Conservation (phyloP, 2,888 invertebrate genomes). For the Callosobruchus maculatus region DNA sequence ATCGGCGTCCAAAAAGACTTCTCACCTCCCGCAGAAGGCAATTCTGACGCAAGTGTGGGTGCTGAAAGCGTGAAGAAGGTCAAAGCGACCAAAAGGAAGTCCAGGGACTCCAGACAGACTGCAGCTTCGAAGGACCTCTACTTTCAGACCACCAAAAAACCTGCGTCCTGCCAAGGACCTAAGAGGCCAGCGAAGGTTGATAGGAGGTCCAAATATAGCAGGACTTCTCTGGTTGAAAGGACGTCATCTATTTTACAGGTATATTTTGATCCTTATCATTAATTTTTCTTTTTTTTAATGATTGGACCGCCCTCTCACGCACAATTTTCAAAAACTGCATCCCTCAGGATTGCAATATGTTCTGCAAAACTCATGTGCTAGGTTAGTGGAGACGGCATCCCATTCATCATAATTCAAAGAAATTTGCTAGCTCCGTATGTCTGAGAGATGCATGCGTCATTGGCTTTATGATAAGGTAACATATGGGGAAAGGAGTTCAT, state of each 20-base stretch:
- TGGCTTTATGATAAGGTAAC: too few species aligned
- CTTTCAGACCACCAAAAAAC: background rate
- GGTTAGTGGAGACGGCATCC: too few species aligned
- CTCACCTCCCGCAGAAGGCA: background rate
- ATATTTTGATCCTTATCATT: background rate
- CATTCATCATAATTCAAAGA: too few species aligned
- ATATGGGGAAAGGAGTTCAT: too few species aligned
- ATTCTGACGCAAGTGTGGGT: background rate
- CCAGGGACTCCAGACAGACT: background rate
- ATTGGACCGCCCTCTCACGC: too few species aligned
- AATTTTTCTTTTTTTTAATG: background rate
- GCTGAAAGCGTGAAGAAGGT: background rate
- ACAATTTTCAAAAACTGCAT: too few species aligned
- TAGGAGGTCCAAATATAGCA: slow-evolving; percentile 2
- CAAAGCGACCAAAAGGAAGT: background rate
- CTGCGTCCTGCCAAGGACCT: slow-evolving; percentile 1
- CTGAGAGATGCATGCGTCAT: too few species aligned
- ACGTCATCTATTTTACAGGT: background rate
- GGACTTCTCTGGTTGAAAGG: background rate
- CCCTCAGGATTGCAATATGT: too few species aligned
- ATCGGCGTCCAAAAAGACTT: background rate
- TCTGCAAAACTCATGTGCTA: too few species aligned
- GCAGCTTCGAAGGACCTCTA: background rate
- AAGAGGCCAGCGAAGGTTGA: slow-evolving; percentile 1
- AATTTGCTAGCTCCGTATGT: too few species aligned